phyloP scores from a whole-genome alignment of 2,888 invertebrate species.

The Nasonia oneida region DNA sequence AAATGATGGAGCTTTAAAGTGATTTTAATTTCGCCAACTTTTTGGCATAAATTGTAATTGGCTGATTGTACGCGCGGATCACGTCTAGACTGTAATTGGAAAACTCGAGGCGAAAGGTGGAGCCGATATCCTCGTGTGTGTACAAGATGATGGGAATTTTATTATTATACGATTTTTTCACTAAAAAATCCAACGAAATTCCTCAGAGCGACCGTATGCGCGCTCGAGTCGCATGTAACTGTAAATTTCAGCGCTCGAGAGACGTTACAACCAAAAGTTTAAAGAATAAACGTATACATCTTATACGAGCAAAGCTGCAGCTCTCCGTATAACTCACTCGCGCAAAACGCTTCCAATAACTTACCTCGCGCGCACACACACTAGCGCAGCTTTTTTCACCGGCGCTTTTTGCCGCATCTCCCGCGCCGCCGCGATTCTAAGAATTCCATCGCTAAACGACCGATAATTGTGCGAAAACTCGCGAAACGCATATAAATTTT shows the following conservation, averaged over 20 bases:
- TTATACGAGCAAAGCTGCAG: not conserved
- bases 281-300: no score
- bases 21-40: not conserved
- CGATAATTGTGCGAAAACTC: conserved; percentile 4
- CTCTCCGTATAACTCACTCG: not conserved
- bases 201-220: no score
- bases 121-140: not conserved
- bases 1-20: not conserved
- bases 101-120: not conserved
- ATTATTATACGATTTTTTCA: no score
- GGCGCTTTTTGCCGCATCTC: not conserved
- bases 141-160: not conserved
- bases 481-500: conserved; percentile 27
- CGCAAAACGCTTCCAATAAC: not conserved
- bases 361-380: not conserved
- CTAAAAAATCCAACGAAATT: no score
- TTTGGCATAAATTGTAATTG: not conserved
- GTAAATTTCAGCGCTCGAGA: no score
- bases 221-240: no score
- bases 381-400: not conserved
- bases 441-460: not conserved
- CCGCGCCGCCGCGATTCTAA: not conserved
- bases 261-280: no score
- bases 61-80: not conserved
- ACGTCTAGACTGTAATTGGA: not conserved